Conservation (phyloP, 2,888 invertebrate genomes). For the Acleris emargana region DNA sequence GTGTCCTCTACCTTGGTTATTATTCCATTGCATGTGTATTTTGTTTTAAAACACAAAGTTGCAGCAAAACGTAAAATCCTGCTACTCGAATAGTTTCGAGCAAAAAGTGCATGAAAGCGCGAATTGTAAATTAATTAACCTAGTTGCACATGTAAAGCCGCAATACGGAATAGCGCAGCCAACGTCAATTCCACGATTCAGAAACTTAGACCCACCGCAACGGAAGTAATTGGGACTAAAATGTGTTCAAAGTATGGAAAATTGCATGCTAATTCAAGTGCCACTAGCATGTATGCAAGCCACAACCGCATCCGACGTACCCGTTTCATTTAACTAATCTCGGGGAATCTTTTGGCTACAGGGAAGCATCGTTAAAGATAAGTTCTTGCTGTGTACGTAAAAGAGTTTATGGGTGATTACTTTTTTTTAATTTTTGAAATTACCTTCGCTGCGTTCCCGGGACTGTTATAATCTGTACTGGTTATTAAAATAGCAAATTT, state of each 20-base stretch:
- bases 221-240: constrained; percentile 47
- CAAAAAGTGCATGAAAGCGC: neutral
- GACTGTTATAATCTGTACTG: too few relatives aligned
- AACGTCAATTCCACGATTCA: constrained; percentile 27
- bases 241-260: constrained; percentile 69
- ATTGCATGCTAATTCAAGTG: constrained; percentile 72
- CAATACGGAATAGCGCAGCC: constrained; percentile 23
- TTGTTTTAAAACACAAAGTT: too few relatives aligned
- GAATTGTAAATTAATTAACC: constrained; percentile 40
- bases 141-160: constrained; percentile 42
- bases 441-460: too few relatives aligned
- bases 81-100: too few relatives aligned
- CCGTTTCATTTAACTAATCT: constrained; percentile 64
- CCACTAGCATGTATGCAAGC: constrained; percentile 51
- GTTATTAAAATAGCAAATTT: too few relatives aligned
- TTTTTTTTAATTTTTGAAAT: constrained; percentile 2
- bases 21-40: too few relatives aligned
- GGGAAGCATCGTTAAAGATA: constrained; percentile 45
- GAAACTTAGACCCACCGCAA: constrained; percentile 37
- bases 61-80: too few relatives aligned
- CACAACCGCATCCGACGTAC: constrained; percentile 49
- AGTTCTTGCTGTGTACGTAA: constrained; percentile 26
- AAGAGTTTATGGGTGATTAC: constrained; percentile 12
- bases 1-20: too few relatives aligned
- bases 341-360: constrained; percentile 52